Base-by-base conservation (phyloP, 2,113 vertebrate species). In the Myocastor coypus region DNA sequence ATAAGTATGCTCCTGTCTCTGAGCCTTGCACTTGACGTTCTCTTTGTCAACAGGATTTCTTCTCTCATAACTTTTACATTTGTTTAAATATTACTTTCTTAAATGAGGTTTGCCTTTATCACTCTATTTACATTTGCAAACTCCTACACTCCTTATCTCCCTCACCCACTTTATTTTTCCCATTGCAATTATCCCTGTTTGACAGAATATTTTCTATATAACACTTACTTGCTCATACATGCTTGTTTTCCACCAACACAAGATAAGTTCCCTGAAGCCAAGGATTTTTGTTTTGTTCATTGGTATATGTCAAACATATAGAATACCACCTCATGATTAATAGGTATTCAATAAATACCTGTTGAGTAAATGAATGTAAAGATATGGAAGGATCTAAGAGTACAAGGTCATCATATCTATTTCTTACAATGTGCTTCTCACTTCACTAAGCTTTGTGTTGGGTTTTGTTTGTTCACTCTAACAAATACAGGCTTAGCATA, bases 91-190 rank as follows among this genome's bases (percentile, higher is more conserved):
- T 40, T 89, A 75, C 37, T 91, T 91, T 82, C 26, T 89, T 68
- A 94, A 59, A 5, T 55, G 57, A 61, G n/a, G 55, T 22, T 89
- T 87, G 59, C 20, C 37, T 16, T 55, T 32, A 93, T 81, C 50
- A 42, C 34, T 34, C 50, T 87, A 50, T 40, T 87, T 83, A 55
- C 81, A 87, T 82, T 69, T 95, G 55, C 32, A 95, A 91, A 82
- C 13, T 46, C 71, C 40, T 59, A 61, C 28, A 37, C 14, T 91
- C 40, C 71, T 64, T 55, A 50, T 52, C 11, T 95, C 28, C 30
- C 55, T 71, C 28, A 84, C 11, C 30, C 68, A 20, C 8, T 16
- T 91, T 85, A 85, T 71, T 88, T 83, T 83, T 50, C 28, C 55
- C 3, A 52, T 11, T 64, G 78, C 7, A 66, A 7, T 2, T 87